phyloP scores from a whole-genome alignment of 2,113 vertebrate species.

The Actinemys pallida region DNA sequence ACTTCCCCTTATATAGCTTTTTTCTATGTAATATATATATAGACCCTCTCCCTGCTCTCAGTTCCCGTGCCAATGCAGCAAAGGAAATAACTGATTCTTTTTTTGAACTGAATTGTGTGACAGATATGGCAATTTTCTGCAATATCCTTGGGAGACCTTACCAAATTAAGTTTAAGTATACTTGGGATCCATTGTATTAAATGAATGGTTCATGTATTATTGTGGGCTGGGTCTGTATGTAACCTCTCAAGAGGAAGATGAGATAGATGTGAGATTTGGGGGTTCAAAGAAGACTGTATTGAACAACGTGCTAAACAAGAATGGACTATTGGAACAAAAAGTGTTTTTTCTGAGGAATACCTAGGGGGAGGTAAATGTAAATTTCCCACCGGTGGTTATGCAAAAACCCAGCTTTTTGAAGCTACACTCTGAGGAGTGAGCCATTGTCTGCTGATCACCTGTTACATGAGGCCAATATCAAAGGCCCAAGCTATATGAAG shows the following conservation, averaged over 20 bases:
- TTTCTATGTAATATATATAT: background rate
- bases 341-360: background rate
- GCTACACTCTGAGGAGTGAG: background rate
- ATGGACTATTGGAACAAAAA: background rate
- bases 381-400: background rate
- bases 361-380: background rate
- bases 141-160: background rate
- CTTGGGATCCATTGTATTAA: background rate
- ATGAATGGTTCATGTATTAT: background rate
- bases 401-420: background rate
- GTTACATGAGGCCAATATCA: background rate
- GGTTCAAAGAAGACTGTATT: no score
- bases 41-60: background rate
- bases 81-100: background rate
- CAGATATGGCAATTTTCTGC: background rate
- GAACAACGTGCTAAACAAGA: background rate
- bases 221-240: background rate
- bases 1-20: background rate
- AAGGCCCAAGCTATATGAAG: background rate
- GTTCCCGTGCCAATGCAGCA: background rate
- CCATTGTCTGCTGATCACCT: background rate
- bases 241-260: background rate
- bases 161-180: background rate
- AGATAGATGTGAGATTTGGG: background rate
- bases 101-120: background rate